Evolutionary conservation across 2,797 vertebrate genomes (phyloP), one percentile per base, ranked within the genome.

Genomic region (Phaenicophaeus curvirostris): DNA sequence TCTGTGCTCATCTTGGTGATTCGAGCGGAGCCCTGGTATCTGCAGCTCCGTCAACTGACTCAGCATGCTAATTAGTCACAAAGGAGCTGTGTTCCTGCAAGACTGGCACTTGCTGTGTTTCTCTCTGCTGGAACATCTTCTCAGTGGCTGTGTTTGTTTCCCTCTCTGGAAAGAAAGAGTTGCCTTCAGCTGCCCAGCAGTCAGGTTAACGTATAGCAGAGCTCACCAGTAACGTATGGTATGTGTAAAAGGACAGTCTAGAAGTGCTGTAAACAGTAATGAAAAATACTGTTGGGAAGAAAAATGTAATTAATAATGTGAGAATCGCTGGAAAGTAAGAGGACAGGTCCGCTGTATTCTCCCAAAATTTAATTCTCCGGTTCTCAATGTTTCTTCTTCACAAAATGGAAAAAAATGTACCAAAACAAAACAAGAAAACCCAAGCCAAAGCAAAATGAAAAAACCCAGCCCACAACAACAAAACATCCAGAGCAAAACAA

Each of bases 21-120:
- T 16, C 37, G n/a, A 81, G 42, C 0, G 0, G 87, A 69, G 59
- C 76, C 87, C 91, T 94, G 94, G 89, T 94, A 91, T 95, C 94
- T 86, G 50, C 62, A 41, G 87, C 87, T 93, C 93, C 2, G 0
- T 51, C 58, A 61, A 65, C 72, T 83, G 95, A 50, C 76, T 91
- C 63, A 37, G 67, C 4, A 11, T 71, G 35, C 77, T 85, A 59
- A 91, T 80, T 39, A 53, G 61, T 75, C 85, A 95, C 92, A 90
- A 92, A 93, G 67, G 82, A 94, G 82, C 87, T 0, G 3, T 93
- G 91, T 95, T 94, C 59, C 72, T 1, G 0, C 33, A 61, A 85
- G 66, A 54, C 76, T 72, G 85, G 87, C 54, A 3, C 54, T 87
- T 1, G 3, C 17, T 46, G 21, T 55, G 51, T 48, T 69, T 58